Percentiles rank a stretch among this genome's conserved stretches.
Evolutionary conservation across 2,797 vertebrate genomes (phyloP).

Genomic region (Podarcis siculus): DNA sequence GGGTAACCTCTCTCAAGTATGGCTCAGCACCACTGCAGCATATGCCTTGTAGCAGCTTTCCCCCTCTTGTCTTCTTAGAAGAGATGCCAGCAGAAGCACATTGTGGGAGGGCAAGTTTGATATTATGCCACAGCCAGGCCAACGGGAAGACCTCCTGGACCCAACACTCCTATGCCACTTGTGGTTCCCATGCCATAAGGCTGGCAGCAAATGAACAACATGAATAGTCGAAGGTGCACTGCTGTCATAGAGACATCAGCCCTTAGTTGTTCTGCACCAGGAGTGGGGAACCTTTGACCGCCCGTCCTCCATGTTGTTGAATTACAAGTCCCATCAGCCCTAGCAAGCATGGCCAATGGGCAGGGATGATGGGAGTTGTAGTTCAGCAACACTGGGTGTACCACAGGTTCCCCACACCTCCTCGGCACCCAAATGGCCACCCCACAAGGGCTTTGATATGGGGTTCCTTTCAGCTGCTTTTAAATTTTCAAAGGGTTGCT

Average conservation of each 20-base stretch:
- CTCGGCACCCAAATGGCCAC: not conserved
- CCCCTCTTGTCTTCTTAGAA: not conserved
- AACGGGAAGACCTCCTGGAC: not conserved
- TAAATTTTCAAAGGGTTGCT: not conserved
- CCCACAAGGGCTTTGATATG: not conserved
- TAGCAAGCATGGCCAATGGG: too few relatives aligned
- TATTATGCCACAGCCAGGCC: not conserved
- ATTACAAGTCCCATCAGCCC: too few relatives aligned
- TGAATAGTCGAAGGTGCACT: not conserved
- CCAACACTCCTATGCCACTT: not conserved
- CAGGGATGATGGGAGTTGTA: too few relatives aligned
- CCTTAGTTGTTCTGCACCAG: not conserved
- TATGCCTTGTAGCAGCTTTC: too few relatives aligned
- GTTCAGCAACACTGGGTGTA: too few relatives aligned
- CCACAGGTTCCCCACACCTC: too few relatives aligned
- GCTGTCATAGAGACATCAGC: not conserved
- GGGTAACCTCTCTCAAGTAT: not conserved
- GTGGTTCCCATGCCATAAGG: not conserved
- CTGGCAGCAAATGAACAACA: too few relatives aligned
- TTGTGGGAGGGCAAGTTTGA: not conserved
- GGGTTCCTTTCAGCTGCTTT: not conserved
- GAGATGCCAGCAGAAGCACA: not conserved
- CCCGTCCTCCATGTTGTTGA: too few relatives aligned
- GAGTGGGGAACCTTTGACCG: too few relatives aligned
- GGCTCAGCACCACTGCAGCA: not conserved